Conservation (phyloP, 2,113 vertebrate genomes). For the Acanthisitta chloris region DNA sequence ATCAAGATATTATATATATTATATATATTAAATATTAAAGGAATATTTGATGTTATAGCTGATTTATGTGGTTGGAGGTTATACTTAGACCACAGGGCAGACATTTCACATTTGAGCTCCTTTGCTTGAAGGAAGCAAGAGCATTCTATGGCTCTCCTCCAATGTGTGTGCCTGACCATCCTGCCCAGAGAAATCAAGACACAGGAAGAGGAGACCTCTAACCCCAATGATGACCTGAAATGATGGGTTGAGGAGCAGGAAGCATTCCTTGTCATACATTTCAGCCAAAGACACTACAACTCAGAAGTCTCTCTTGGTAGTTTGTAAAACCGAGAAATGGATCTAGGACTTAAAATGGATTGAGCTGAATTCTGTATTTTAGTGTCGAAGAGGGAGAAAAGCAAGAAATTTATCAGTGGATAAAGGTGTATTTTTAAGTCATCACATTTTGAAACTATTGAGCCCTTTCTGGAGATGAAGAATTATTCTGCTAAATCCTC, state of each 20-base stretch:
- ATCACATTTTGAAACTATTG: not conserved
- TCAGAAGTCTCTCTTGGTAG: not conserved
- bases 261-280: not conserved
- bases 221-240: not conserved
- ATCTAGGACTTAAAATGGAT: not conserved
- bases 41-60: not conserved
- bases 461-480: not conserved
- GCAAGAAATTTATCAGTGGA: not conserved
- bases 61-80: not conserved
- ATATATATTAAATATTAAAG: not conserved
- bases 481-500: not conserved
- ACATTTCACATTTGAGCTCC: accelerated
- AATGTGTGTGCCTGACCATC: not conserved
- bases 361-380: not conserved
- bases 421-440: not conserved
- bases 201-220: not conserved
- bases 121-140: not conserved
- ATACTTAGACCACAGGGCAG: not conserved
- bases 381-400: not conserved
- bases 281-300: not conserved
- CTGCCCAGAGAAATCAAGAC: not conserved
- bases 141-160: not conserved
- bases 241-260: not conserved
- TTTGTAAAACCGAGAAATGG: not conserved
- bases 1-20: not conserved